Conservation (phyloP, 2,113 vertebrate species). For the Cyprinodon brontotheroides region DNA sequence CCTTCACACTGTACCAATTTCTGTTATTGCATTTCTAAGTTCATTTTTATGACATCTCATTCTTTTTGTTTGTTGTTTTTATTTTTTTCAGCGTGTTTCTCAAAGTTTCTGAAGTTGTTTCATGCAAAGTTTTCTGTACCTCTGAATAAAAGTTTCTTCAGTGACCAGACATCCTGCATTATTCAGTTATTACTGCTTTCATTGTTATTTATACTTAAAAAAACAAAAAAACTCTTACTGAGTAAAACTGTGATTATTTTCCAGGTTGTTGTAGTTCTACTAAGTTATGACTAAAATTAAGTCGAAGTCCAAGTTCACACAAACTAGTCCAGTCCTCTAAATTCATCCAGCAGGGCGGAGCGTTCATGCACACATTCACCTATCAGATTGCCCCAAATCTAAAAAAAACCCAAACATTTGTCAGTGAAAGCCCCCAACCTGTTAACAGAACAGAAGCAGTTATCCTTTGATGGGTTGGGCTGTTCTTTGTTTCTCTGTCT, state of each 20-base stretch:
- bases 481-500: not conserved
- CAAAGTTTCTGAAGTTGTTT: slow-evolving; percentile 17
- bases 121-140: slow-evolving; percentile 16
- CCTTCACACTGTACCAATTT: slow-evolving; percentile 6
- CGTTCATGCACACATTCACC: slow-evolving; percentile 1
- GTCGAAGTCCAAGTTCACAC: not conserved
- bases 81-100: slow-evolving; percentile 30
- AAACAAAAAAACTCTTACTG: not conserved
- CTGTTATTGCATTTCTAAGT: not conserved
- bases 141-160: slow-evolving; percentile 61
- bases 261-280: not conserved
- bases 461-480: not conserved
- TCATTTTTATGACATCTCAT: slow-evolving; percentile 12
- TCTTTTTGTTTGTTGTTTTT: slow-evolving; percentile 30
- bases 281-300: too few relatives aligned
- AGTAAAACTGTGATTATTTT: not conserved
- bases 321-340: not conserved
- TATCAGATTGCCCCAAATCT: slow-evolving; percentile 19
- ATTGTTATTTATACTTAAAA: not conserved
- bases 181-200: not conserved
- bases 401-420: not conserved
- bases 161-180: not conserved
- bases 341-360: not conserved
- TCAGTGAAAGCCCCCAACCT: fast-evolving
- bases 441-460: not conserved